These are phyloP conservation scores for Ammospiza nelsoni DNA, from an alignment of 2,113 vertebrate genomes.

Conservation along the genomic window DNA sequence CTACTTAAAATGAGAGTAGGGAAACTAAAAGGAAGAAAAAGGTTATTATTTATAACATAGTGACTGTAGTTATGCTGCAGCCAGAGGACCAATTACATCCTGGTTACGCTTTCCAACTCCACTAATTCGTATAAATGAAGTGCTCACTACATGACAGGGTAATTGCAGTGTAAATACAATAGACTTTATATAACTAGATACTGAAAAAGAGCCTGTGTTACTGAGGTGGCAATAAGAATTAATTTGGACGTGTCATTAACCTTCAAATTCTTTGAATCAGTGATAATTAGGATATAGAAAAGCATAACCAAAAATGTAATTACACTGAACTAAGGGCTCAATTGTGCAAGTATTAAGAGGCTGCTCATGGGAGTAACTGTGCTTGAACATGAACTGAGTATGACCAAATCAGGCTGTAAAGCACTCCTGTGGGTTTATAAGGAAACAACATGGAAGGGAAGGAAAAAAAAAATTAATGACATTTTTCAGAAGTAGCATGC, in stretches of 20 bases:
- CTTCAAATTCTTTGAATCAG: conserved; percentile 38
- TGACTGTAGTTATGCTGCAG: background rate
- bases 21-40: conserved; percentile 1
- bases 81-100: conserved; percentile 13
- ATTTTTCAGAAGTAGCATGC: background rate
- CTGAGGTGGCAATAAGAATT: conserved; percentile 45
- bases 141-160: background rate
- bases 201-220: background rate
- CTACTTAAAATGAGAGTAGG: background rate
- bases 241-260: conserved; percentile 52
- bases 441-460: background rate
- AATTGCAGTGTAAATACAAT: conserved; percentile 51
- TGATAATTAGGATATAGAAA: conserved; percentile 52
- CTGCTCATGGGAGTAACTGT: background rate
- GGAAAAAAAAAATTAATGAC: background rate
- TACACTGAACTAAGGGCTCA: background rate
- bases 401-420: background rate
- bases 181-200: conserved; percentile 11
- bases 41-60: conserved; percentile 1
- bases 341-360: background rate
- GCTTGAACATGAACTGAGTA: background rate
- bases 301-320: conserved; percentile 42
- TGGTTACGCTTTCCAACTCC: background rate
- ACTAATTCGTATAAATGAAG: conserved; percentile 31
- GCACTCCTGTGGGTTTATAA: background rate